These are phyloP conservation scores for Actinemys pallida DNA, from an alignment of 2,113 vertebrate genomes.

Conservation along the genomic window DNA sequence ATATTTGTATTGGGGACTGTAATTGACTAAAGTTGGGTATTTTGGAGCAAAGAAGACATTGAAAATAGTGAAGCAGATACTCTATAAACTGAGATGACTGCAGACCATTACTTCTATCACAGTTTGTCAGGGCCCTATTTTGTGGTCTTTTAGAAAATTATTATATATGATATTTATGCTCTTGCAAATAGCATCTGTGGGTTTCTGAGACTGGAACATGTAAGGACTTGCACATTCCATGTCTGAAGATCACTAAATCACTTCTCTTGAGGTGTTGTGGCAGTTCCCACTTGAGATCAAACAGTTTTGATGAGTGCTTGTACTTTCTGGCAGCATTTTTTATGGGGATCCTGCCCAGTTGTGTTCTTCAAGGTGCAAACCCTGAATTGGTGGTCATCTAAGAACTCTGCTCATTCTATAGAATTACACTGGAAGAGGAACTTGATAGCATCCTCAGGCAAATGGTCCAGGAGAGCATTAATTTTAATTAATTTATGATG, in stretches of 20 bases:
- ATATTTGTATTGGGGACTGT: not conserved
- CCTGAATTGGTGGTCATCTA: not conserved
- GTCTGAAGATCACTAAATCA: constrained; percentile 22
- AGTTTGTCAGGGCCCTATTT: not conserved
- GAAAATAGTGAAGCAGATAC: not conserved
- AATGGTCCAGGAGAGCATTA: not conserved
- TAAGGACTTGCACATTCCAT: constrained; percentile 26
- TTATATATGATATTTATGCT: not conserved
- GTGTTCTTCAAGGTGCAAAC: not conserved
- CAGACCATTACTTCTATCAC: not conserved
- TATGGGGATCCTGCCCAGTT: not conserved
- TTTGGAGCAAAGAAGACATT: not conserved
- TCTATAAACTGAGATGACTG: not conserved
- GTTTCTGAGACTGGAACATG: not conserved
- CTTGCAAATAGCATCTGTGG: not conserved
- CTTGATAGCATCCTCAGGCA: not conserved
- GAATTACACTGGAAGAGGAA: not conserved
- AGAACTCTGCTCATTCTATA: not conserved
- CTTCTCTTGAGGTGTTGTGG: not conserved
- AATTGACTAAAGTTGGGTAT: not conserved
- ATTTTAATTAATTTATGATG: not conserved
- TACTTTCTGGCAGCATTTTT: not conserved
- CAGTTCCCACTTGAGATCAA: constrained; percentile 16
- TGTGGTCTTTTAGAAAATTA: not conserved
- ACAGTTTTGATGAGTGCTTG: not conserved